Conservation (phyloP, 2,888 invertebrate species). For the Esperia sulphurella region DNA sequence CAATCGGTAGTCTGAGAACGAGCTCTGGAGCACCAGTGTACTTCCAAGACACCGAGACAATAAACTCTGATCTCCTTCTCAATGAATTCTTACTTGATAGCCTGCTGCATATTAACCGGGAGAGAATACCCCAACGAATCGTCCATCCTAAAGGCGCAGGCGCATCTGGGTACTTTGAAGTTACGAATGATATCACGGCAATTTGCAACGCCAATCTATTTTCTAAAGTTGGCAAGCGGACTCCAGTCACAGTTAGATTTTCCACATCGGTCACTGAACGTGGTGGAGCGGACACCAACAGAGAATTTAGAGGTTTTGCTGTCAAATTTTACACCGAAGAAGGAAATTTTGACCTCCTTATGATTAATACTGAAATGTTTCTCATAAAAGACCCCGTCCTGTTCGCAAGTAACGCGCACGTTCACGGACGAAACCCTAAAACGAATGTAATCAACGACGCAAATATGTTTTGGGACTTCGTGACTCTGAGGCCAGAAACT, state of each 20-base stretch:
- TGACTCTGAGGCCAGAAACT: conserved; percentile 79
- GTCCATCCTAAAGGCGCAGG: conserved; percentile 94
- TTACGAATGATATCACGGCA: conserved; percentile 4
- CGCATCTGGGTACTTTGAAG: conserved; percentile 44
- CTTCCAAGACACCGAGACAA: background rate
- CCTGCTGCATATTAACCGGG: conserved; percentile 86
- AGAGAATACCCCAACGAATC: conserved; percentile 93
- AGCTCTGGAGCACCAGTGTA: conserved; percentile 24
- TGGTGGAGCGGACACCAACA: conserved; percentile 78
- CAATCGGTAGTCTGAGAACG: conserved; percentile 48
- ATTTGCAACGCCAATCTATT: conserved; percentile 77
- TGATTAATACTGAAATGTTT: conserved; percentile 70
- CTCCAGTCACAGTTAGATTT: conserved; percentile 77
- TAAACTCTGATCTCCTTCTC: conserved; percentile 10
- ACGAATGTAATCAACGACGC: conserved; percentile 38
- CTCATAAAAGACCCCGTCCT: conserved; percentile 73
- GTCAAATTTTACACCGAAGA: conserved; percentile 41
- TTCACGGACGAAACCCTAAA: conserved; percentile 76
- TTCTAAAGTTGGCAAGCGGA: conserved; percentile 77
- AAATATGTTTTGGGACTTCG: conserved; percentile 72
- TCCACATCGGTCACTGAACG: conserved; percentile 80
- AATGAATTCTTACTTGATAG: conserved; percentile 80
- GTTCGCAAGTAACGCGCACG: conserved; percentile 74
- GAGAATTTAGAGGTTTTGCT: conserved; percentile 61
- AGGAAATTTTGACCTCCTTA: conserved; percentile 33